Base-by-base conservation (phyloP, 2,888 invertebrate species). In the Chirona hameri region DNA sequence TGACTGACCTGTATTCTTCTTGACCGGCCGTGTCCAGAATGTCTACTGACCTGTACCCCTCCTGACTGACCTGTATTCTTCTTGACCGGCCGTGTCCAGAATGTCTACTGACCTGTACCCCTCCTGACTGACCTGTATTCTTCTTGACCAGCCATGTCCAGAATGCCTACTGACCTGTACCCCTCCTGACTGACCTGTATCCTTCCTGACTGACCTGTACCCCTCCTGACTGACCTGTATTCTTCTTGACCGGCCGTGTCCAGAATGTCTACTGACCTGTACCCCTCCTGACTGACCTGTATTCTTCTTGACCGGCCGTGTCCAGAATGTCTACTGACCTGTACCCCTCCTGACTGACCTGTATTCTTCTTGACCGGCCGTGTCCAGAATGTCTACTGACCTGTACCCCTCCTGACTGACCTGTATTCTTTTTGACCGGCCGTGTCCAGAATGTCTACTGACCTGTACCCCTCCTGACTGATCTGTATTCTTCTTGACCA, bases 211-310 rank as follows among this genome's bases (percentile, higher is more conserved):
- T 52, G 39, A 3, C 24, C 57, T 52, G 39, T 21, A 60, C 3
- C 48, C 0, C 27, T 82, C 24, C 24, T 48, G 10, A 60, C 48
- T 52, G 39, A 3, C 24, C 90, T 91, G 90, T 99, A 99, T 90
- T 99, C 99, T 89, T 99, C 99, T 92, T 99, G 99, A 85, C 99
- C 99, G 82, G 99, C 99, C 84, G 99, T 99, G 89, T 99, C 99
- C 87, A 99, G 91, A 88, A 99, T 99, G 90, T 99, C 99, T 87
- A 99, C n/a, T n/a, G n/a, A n/a, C n/a, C n/a, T n/a, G n/a, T n/a
- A n/a, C n/a, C n/a, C n/a, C n/a, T n/a, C n/a, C n/a, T n/a, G n/a
- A n/a, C n/a, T n/a, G n/a, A n/a, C n/a, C n/a, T n/a, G n/a, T n/a
- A n/a, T n/a, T n/a, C n/a, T n/a, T n/a, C n/a, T n/a, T n/a, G n/a